Evolutionary conservation across 2,797 vertebrate species (phyloP).

Genomic region (Gastrophryne carolinensis): DNA sequence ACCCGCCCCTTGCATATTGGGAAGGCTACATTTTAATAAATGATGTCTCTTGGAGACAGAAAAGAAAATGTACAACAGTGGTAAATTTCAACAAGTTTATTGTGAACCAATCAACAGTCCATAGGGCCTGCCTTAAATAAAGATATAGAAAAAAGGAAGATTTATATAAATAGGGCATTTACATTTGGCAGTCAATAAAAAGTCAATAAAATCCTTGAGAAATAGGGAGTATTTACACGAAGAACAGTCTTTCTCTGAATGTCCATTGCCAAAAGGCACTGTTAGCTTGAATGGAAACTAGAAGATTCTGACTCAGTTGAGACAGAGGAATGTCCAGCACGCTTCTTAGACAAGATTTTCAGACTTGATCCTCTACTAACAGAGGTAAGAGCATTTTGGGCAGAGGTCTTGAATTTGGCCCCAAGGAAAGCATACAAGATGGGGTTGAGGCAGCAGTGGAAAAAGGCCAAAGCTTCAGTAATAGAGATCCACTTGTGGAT

Average conservation of each 20-base stretch:
- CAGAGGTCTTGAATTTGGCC: slow-evolving; percentile 93
- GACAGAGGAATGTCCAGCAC: slow-evolving; percentile 88
- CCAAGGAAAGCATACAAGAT: slow-evolving; percentile 97
- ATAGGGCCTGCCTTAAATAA: slow-evolving; percentile 73
- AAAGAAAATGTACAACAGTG: background rate
- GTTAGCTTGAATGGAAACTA: slow-evolving; percentile 94
- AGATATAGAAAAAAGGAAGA: slow-evolving; percentile 61
- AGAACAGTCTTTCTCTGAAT: slow-evolving; percentile 66
- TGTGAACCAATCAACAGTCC: slow-evolving; percentile 66
- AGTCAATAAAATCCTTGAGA: slow-evolving; percentile 65
- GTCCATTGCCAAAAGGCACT: slow-evolving; percentile 37
- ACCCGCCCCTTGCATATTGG: no score
- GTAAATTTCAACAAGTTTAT: slow-evolving; percentile 31
- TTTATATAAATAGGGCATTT: slow-evolving; percentile 77
- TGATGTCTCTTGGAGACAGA: background rate
- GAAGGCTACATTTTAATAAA: no score
- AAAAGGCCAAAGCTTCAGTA: slow-evolving; percentile 90
- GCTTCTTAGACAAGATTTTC: slow-evolving; percentile 89
- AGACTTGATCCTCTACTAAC: slow-evolving; percentile 87
- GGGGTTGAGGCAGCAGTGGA: slow-evolving; percentile 97
- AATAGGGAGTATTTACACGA: slow-evolving; percentile 72
- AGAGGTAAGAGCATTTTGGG: slow-evolving; percentile 82
- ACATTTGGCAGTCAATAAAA: slow-evolving; percentile 66
- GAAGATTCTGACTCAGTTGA: slow-evolving; percentile 97
- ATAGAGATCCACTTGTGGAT: slow-evolving; percentile 88